Percentiles rank a stretch among this genome's conserved stretches.
Conservation (phyloP, 2,113 vertebrate genomes). For the Erinaceus europaeus region DNA sequence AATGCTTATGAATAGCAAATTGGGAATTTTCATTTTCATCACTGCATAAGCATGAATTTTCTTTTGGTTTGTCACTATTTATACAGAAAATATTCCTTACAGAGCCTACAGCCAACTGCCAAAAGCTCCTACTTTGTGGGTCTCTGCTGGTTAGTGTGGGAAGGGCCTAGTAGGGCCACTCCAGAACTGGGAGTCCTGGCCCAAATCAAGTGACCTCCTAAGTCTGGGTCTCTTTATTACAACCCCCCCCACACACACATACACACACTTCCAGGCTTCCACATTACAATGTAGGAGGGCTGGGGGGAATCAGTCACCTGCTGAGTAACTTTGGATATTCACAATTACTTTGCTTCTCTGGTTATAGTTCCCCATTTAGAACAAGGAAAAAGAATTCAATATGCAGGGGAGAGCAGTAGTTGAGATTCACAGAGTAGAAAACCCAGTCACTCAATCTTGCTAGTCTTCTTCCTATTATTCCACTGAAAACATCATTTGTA, state of each 20-base stretch:
- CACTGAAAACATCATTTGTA: too few species aligned
- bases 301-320: neutral
- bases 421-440: neutral
- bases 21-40: constrained; percentile 13
- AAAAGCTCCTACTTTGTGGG: neutral
- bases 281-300: too few species aligned
- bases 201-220: neutral
- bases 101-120: neutral
- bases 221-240: rapidly evolving
- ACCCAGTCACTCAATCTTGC: too few species aligned
- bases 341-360: neutral
- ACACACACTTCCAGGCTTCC: too few species aligned
- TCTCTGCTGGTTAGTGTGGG: neutral
- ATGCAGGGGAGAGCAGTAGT: neutral
- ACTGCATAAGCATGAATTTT: neutral
- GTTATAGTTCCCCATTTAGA: neutral
- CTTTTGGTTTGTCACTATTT: neutral
- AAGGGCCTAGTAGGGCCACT: neutral
- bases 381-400: neutral
- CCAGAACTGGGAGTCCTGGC: neutral
- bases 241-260: too few species aligned
- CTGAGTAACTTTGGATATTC: neutral
- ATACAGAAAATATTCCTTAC: neutral
- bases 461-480: too few species aligned
- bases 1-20: neutral